A percentile compares a stretch with the other conserved stretches of the same genome.
These are phyloP conservation scores for Distichodus sexfasciatus DNA, from an alignment of 2,797 vertebrate species.

Conservation along the genomic window DNA sequence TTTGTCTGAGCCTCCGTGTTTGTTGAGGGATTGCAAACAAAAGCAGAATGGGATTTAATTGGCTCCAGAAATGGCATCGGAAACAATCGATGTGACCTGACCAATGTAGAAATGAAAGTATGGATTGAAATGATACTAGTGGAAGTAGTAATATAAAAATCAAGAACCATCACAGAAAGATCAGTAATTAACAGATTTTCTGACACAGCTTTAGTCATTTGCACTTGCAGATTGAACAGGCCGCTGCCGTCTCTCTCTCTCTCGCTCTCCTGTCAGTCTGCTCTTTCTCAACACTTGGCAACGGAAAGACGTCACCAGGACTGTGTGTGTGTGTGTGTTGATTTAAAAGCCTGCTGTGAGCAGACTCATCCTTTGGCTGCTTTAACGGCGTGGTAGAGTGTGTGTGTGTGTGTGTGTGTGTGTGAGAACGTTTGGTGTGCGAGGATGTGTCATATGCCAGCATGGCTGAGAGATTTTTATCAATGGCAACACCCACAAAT, in stretches of 20 bases:
- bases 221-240: background rate
- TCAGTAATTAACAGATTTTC: no score
- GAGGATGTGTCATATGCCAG: slow-evolving; percentile 35
- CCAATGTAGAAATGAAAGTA: no score
- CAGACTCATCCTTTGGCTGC: slow-evolving; percentile 28
- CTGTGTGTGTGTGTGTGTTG: slow-evolving; percentile 31
- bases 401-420: background rate
- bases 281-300: slow-evolving; percentile 30
- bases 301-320: slow-evolving; percentile 2
- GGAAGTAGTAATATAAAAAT: no score
- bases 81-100: no score
- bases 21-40: no score
- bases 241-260: slow-evolving; percentile 28
- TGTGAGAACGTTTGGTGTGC: background rate
- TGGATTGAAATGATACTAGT: no score
- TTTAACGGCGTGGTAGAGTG: background rate
- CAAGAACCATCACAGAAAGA: no score
- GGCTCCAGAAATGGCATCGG: no score
- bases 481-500: slow-evolving; percentile 15
- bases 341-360: slow-evolving; percentile 40
- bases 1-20: no score
- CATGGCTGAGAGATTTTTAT: slow-evolving; percentile 24
- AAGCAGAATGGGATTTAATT: no score
- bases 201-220: no score
- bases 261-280: slow-evolving; percentile 19